Conservation (phyloP, 2,113 vertebrate genomes). For the Phodopus roborovskii region DNA sequence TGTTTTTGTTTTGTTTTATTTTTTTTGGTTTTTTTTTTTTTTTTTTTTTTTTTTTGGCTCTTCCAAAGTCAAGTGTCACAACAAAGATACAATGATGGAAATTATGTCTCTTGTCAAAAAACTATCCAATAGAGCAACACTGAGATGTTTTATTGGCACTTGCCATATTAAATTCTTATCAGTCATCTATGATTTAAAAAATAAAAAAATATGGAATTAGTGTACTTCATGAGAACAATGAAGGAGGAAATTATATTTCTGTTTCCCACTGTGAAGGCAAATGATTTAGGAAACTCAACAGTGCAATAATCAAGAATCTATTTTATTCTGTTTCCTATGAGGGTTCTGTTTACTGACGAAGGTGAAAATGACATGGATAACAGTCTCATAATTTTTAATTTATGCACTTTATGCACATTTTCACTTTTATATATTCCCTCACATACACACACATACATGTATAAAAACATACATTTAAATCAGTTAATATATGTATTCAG, state of each 20-base stretch:
- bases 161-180: background rate
- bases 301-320: background rate
- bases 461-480: no score
- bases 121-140: background rate
- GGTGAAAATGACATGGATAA: background rate
- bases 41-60: rapidly evolving
- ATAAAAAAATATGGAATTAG: background rate
- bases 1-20: rapidly evolving
- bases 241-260: background rate
- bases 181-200: background rate
- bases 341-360: background rate
- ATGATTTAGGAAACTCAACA: background rate
- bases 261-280: background rate
- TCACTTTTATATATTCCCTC: background rate
- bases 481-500: background rate
- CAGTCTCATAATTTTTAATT: background rate
- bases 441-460: background rate
- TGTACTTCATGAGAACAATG: background rate
- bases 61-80: background rate
- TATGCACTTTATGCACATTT: background rate
- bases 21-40: rapidly evolving
- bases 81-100: background rate
- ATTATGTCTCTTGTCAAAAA: background rate
- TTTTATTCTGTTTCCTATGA: background rate
- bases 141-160: background rate